These are phyloP conservation scores for Aleiodes sp. DNA, from an alignment of 1,140 invertebrate genomes.

Conservation along the genomic window DNA sequence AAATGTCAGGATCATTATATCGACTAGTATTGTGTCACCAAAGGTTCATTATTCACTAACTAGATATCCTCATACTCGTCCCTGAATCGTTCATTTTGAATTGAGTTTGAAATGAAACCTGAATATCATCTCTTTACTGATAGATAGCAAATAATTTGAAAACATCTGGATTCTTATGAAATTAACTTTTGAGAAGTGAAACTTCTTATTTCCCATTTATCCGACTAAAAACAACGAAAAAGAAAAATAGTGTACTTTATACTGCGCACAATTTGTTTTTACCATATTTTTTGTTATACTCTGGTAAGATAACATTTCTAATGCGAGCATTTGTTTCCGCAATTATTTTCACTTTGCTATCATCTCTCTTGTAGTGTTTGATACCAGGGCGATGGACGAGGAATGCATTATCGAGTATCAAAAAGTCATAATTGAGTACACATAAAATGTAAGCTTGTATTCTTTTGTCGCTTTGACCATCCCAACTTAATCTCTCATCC, in stretches of 20 bases:
- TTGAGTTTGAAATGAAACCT: too few relatives aligned
- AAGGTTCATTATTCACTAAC: too few relatives aligned
- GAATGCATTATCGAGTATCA: slow-evolving; percentile 90
- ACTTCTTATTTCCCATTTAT: too few relatives aligned
- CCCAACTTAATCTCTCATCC: slow-evolving; percentile 88
- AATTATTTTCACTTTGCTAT: slow-evolving; percentile 77
- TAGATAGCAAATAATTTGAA: too few relatives aligned
- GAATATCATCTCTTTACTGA: too few relatives aligned
- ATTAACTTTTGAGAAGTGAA: too few relatives aligned
- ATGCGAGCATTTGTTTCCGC: slow-evolving; percentile 83
- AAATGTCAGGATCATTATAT: too few relatives aligned
- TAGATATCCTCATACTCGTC: too few relatives aligned
- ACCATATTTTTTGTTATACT: slow-evolving; percentile 85
- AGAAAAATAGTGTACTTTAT: slow-evolving; percentile 59
- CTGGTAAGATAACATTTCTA: slow-evolving; percentile 82
- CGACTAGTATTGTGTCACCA: too few relatives aligned
- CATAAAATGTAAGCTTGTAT: slow-evolving; percentile 91
- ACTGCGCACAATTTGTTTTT: slow-evolving; percentile 82
- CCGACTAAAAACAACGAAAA: too few relatives aligned
- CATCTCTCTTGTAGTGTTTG: slow-evolving; percentile 81
- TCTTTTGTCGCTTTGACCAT: slow-evolving; percentile 93
- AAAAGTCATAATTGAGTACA: slow-evolving; percentile 88
- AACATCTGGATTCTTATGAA: too few relatives aligned
- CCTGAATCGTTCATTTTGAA: too few relatives aligned
- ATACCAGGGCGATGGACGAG: slow-evolving; percentile 88